phyloP scores from a whole-genome alignment of 2,797 vertebrate genomes.

The Sebastes jordani region DNA sequence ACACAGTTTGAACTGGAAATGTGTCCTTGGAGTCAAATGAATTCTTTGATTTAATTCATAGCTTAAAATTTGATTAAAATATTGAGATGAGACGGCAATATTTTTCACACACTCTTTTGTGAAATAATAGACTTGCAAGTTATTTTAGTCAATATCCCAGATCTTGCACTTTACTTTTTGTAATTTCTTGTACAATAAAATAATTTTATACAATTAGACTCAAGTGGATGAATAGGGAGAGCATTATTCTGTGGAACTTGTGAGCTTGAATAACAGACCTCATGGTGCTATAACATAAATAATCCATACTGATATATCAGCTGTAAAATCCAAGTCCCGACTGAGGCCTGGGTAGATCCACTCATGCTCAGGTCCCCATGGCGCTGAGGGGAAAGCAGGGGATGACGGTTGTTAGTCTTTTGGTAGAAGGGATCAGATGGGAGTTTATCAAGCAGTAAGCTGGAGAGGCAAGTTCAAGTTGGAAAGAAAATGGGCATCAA shows the following conservation, averaged over 20 bases:
- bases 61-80: not conserved
- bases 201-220: not conserved
- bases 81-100: not conserved
- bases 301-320: not conserved
- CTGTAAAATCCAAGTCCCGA: not conserved
- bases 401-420: constrained; percentile 2
- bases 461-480: constrained; percentile 24
- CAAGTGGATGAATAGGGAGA: not conserved
- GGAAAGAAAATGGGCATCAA: constrained; percentile 35
- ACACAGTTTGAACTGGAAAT: not conserved
- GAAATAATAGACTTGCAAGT: not conserved
- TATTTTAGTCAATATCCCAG: not conserved
- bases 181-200: not conserved
- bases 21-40: not conserved
- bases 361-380: not conserved
- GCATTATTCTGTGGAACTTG: not conserved
- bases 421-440: constrained; percentile 27
- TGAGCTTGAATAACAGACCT: not conserved
- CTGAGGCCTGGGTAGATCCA: not conserved
- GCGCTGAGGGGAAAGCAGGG: not conserved
- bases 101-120: not conserved
- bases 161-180: not conserved
- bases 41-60: not conserved
- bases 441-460: constrained; percentile 42
- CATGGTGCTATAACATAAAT: not conserved